These are phyloP conservation scores for Buphagus erythrorhynchus DNA, from an alignment of 2,797 vertebrate genomes.

Conservation along the genomic window DNA sequence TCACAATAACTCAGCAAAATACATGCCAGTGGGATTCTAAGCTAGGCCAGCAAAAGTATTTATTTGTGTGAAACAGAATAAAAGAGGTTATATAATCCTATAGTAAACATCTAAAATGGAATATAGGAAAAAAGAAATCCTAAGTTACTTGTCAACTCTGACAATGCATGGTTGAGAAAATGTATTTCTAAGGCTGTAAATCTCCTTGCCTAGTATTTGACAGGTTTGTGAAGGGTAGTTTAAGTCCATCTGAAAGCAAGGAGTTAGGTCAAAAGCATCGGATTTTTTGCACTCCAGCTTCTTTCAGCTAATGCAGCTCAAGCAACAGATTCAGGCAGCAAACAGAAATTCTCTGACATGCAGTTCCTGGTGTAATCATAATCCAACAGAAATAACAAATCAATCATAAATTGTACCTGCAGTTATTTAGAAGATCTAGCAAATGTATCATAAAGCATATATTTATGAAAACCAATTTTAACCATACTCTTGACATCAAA, in stretches of 20 bases:
- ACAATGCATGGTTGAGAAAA: not conserved
- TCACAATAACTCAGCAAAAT: conserved; percentile 5
- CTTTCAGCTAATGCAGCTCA: not conserved
- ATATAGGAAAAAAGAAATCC: not conserved
- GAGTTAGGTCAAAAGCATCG: not conserved
- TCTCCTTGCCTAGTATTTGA: not conserved
- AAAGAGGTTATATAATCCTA: not conserved
- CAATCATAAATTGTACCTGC: not conserved
- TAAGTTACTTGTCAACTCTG: not conserved
- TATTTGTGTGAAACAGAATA: conserved; percentile 27
- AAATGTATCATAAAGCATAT: not conserved
- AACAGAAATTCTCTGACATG: not conserved
- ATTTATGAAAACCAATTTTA: not conserved
- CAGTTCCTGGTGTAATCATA: not conserved
- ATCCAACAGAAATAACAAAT: not conserved
- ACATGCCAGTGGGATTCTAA: not conserved
- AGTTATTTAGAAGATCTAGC: not conserved
- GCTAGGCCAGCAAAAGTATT: not conserved
- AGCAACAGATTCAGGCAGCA: not conserved
- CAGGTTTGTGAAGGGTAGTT: not conserved
- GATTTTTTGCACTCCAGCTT: not conserved
- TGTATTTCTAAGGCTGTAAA: not conserved
- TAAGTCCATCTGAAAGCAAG: not conserved
- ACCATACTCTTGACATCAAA: not conserved
- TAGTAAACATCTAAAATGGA: not conserved